Base-by-base conservation (phyloP, 2,113 vertebrate species). In the Cyphomyrus plagiostoma region DNA sequence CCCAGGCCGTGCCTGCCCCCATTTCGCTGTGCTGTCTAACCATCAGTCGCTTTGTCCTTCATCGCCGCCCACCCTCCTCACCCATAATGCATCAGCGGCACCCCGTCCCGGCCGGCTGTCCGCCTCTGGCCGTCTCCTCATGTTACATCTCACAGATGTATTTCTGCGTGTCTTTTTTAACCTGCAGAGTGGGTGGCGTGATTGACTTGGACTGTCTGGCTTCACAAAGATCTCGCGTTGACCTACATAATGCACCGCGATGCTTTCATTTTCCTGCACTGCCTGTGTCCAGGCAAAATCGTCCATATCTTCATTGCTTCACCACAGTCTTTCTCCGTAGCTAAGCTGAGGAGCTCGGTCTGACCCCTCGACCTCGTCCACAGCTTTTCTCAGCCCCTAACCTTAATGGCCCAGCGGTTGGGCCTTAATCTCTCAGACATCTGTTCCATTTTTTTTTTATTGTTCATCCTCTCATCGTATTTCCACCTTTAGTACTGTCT, bases 341-440 rank as follows among this genome's bases (percentile, higher is more conserved):
- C 92, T 90, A 92, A 94, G 89, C 86, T 10, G 91, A 94, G 91
- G 93, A 95, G 91, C 0, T 92, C 94, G 94, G 83, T 89, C 88
- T 42, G 94, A 89, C 3, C 94, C 45, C 70, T 93, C 91, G 90
- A 92, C 35, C 91, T 88, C 90, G 56, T 0, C 91, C 39, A 92
- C 11, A 94, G 95, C 95, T 96, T 90, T 90, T 90, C 89, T 86
- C 46, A 86, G 3, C 10, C 56, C 23, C 66, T n/a, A 9, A 8
- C 46, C 15, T 45, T 39, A n/a, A 23, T 42, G 4, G 46, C 39
- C 88, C 49, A 83, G 50, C 19, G 0, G 46, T 45, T 0, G 39
- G n/a, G 53, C 39, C 30, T 74, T 49, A 13, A 8, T 11, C 11
- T 66, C 52, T 11, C 35, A 21, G 53, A 19, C 30, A 62, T 52